phyloP scores from a whole-genome alignment of 2,888 invertebrate species.

The Glyphotaelius pellucidus region DNA sequence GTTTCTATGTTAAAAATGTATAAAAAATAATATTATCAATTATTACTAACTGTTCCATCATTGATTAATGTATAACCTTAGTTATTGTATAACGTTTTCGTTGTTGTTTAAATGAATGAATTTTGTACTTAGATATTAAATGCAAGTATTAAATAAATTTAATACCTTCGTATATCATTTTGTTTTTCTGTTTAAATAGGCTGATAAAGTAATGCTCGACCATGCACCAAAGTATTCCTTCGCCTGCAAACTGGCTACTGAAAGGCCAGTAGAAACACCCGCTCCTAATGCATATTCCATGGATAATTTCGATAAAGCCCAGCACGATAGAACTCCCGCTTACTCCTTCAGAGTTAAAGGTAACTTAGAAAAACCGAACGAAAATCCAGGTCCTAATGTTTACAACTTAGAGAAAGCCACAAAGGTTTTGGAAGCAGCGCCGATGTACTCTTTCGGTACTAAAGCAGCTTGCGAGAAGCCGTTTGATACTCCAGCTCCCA shows the following conservation, averaged over 20 bases:
- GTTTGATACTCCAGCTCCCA: slow-evolving; percentile 80
- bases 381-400: slow-evolving; percentile 83
- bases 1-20: not conserved
- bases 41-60: not conserved
- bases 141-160: not conserved
- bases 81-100: not conserved
- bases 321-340: slow-evolving; percentile 76
- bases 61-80: not conserved
- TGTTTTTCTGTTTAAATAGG: slow-evolving; percentile 70
- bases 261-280: slow-evolving; percentile 80
- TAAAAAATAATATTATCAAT: not conserved
- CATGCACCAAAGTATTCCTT: slow-evolving; percentile 84
- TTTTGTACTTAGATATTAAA: not conserved
- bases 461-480: slow-evolving; percentile 79
- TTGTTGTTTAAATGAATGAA: not conserved
- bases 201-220: slow-evolving; percentile 74
- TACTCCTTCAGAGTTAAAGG: slow-evolving; percentile 77
- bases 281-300: slow-evolving; percentile 79
- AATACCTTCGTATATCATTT: slow-evolving; percentile 8
- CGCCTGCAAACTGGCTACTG: slow-evolving; percentile 79
- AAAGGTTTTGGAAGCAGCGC: slow-evolving; percentile 69
- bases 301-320: slow-evolving; percentile 79
- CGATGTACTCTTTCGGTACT: slow-evolving; percentile 78
- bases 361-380: slow-evolving; percentile 73
- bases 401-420: slow-evolving; percentile 78